phyloP scores from a whole-genome alignment of 2,797 vertebrate species.

The Pampus argenteus region DNA sequence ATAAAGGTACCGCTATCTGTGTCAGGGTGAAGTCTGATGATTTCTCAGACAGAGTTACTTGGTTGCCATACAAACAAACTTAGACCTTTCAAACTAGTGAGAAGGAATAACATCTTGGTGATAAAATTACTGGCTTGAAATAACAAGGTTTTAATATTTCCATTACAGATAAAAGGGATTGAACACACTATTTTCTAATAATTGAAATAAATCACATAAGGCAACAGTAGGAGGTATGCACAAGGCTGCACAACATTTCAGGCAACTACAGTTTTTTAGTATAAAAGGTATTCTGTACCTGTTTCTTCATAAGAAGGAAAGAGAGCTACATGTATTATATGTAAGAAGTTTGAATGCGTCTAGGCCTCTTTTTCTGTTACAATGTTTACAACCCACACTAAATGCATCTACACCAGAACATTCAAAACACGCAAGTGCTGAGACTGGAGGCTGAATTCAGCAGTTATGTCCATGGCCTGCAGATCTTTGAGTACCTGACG shows the following conservation, averaged over 20 bases:
- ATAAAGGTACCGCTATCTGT: not conserved
- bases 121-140: conserved; percentile 13
- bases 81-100: not conserved
- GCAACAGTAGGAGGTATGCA: not conserved
- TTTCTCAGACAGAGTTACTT: conserved; percentile 2
- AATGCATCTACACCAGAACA: not conserved
- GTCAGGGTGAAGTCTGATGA: not conserved
- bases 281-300: not conserved
- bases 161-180: not conserved
- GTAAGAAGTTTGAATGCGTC: not conserved
- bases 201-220: not conserved
- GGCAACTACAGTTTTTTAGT: not conserved
- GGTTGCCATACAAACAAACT: conserved; percentile 11
- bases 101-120: conserved; percentile 9
- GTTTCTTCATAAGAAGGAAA: not conserved
- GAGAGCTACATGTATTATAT: not conserved
- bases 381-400: conserved; percentile 2
- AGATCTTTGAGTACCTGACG: conserved; percentile 1
- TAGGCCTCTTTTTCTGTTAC: not conserved
- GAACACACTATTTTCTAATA: not conserved
- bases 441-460: conserved; percentile 8
- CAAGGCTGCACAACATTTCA: not conserved
- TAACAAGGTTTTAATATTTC: conserved; percentile 7
- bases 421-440: not conserved
- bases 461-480: not conserved